Conservation (phyloP, 2,888 invertebrate genomes). For the Ormyrus pomaceus region DNA sequence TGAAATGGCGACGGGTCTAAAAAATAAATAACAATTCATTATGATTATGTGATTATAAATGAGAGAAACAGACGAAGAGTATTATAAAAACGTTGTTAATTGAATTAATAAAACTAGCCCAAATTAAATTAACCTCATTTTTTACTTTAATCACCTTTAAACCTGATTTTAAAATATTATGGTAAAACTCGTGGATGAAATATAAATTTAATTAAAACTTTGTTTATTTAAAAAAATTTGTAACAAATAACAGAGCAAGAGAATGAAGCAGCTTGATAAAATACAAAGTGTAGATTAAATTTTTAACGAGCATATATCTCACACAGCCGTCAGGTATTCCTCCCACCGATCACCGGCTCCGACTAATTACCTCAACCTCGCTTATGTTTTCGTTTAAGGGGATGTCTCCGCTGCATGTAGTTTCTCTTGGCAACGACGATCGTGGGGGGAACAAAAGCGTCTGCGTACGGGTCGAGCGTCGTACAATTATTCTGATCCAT, state of each 20-base stretch:
- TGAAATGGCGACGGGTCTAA: constrained; percentile 74
- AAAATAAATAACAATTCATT: constrained; percentile 63
- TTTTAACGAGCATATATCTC: constrained; percentile 26
- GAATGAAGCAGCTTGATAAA: constrained; percentile 12
- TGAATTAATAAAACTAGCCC: constrained; percentile 76
- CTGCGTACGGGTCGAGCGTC: constrained; percentile 70
- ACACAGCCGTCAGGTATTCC: constrained; percentile 37
- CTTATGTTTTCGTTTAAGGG: constrained; percentile 75
- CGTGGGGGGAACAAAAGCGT: constrained; percentile 66
- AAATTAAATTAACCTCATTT: constrained; percentile 63
- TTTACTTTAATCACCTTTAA: neutral
- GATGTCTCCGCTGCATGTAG: constrained; percentile 73
- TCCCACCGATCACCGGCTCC: neutral
- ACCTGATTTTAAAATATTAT: neutral
- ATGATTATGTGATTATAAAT: constrained; percentile 57
- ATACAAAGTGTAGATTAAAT: constrained; percentile 10
- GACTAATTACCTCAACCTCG: constrained; percentile 41
- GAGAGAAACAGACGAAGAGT: constrained; percentile 70
- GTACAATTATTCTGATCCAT: constrained; percentile 86
- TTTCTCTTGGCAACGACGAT: constrained; percentile 63
- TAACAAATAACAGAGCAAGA: constrained; percentile 34
- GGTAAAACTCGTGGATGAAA: neutral
- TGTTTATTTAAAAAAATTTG: constrained; percentile 1
- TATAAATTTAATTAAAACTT: constrained; percentile 14
- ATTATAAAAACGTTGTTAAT: constrained; percentile 76